Conservation (phyloP, 2,888 invertebrate species). For the Hydraecia micacea region DNA sequence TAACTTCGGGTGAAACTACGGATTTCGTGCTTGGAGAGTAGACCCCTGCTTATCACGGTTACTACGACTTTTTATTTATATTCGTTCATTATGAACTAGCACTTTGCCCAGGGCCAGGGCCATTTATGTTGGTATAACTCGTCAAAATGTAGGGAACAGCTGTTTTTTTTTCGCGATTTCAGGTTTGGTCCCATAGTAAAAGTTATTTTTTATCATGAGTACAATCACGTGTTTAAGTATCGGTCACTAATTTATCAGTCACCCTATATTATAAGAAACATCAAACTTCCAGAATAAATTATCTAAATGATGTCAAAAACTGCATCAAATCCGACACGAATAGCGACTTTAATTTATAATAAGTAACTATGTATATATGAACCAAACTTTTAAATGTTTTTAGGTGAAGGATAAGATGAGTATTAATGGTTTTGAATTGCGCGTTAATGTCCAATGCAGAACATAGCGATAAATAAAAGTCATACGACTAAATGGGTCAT, state of each 20-base stretch:
- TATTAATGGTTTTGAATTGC: background rate
- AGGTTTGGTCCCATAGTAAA: too few relatives aligned
- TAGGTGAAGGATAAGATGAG: background rate
- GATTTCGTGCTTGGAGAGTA: too few relatives aligned
- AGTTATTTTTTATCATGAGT: too few relatives aligned
- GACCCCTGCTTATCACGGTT: background rate
- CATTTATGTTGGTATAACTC: too few relatives aligned
- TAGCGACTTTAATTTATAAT: background rate
- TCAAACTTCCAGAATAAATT: background rate
- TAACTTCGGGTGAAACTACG: too few relatives aligned
- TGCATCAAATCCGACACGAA: background rate
- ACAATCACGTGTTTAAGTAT: too few relatives aligned
- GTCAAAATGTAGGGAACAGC: too few relatives aligned
- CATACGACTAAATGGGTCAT: background rate
- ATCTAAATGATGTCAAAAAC: background rate
- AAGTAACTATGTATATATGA: background rate
- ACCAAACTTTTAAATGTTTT: background rate
- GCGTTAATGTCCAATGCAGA: background rate
- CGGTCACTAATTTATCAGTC: too few relatives aligned
- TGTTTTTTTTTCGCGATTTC: too few relatives aligned
- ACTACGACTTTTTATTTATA: background rate
- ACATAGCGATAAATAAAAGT: background rate
- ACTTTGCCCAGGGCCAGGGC: too few relatives aligned
- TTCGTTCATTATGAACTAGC: too few relatives aligned
- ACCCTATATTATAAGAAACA: too few relatives aligned